These are phyloP conservation scores for Meteorus cinctellus DNA, from an alignment of 2,888 invertebrate species.

Conservation along the genomic window DNA sequence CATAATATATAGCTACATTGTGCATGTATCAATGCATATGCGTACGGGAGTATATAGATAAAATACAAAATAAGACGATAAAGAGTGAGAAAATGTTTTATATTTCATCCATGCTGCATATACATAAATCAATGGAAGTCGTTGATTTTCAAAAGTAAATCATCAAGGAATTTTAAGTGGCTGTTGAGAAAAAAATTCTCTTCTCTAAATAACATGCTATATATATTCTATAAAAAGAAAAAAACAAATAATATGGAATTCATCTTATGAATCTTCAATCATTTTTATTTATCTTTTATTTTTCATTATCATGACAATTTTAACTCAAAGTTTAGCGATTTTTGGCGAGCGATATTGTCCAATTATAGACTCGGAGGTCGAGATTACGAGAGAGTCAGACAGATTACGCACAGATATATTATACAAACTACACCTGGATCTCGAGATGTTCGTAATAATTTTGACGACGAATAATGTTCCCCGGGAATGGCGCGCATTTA, in stretches of 20 bases:
- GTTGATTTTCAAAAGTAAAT: constrained; percentile 21
- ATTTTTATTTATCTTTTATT: neutral
- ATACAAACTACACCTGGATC: constrained; percentile 25
- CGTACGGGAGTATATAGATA: neutral
- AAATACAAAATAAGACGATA: neutral
- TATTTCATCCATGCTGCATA: neutral
- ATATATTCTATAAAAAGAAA: neutral
- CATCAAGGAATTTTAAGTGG: constrained; percentile 2
- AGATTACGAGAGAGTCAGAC: constrained; percentile 42
- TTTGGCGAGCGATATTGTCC: constrained; percentile 54
- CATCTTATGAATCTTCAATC: neutral
- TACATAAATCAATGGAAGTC: neutral
- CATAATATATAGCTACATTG: neutral
- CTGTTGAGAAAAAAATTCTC: neutral
- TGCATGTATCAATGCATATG: neutral
- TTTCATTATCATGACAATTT: constrained; percentile 18
- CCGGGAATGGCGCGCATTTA: neutral
- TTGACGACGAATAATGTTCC: constrained; percentile 14
- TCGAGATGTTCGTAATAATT: constrained; percentile 25
- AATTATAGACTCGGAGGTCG: constrained; percentile 50
- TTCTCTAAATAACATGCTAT: neutral
- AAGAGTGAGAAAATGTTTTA: neutral
- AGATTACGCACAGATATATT: neutral
- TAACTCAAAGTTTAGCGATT: constrained; percentile 19
- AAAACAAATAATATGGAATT: neutral